phyloP scores from a whole-genome alignment of 1,140 invertebrate genomes.

The Drosophila parvula region DNA sequence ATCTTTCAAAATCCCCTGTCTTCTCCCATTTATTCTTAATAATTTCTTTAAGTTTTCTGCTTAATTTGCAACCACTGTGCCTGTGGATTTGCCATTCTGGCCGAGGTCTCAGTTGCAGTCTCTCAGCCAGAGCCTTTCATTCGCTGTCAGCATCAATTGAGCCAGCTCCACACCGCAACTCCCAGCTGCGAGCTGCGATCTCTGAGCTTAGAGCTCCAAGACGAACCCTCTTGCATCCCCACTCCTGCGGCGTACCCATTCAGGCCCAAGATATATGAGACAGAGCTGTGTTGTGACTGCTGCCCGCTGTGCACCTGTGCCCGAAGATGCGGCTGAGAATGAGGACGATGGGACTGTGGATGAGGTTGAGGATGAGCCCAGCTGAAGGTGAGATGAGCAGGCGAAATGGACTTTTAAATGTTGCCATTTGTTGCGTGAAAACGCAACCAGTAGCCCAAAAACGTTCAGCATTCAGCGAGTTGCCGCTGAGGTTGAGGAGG shows the following conservation, averaged over 20 bases:
- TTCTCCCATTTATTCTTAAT: background rate
- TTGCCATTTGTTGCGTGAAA: slow-evolving; percentile 78
- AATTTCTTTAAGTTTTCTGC: background rate
- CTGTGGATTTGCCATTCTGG: slow-evolving; percentile 10
- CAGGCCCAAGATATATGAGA: slow-evolving; percentile 72
- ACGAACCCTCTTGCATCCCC: background rate
- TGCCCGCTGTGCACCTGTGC: slow-evolving; percentile 80
- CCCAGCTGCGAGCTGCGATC: slow-evolving; percentile 2
- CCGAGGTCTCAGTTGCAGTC: slow-evolving; percentile 45
- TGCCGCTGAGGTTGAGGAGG: slow-evolving; percentile 32
- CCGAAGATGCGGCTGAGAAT: slow-evolving; percentile 17
- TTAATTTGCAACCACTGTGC: slow-evolving; percentile 23
- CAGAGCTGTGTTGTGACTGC: slow-evolving; percentile 78
- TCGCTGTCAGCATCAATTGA: slow-evolving; percentile 82
- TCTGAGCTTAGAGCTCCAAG: background rate
- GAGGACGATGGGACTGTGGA: slow-evolving; percentile 12
- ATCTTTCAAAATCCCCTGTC: background rate
- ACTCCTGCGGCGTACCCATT: slow-evolving; percentile 33
- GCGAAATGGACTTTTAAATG: slow-evolving; percentile 78
- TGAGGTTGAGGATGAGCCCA: slow-evolving; percentile 43
- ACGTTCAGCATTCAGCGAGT: slow-evolving; percentile 44
- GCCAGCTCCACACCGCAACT: slow-evolving; percentile 57
- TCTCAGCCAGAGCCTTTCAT: slow-evolving; percentile 70
- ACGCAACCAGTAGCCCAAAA: slow-evolving; percentile 71
- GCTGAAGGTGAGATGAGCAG: slow-evolving; percentile 51